A percentile compares a stretch with the other conserved stretches of the same genome.
Evolutionary conservation across 2,888 invertebrate species (phyloP).

Genomic region (Catonia carolina): DNA sequence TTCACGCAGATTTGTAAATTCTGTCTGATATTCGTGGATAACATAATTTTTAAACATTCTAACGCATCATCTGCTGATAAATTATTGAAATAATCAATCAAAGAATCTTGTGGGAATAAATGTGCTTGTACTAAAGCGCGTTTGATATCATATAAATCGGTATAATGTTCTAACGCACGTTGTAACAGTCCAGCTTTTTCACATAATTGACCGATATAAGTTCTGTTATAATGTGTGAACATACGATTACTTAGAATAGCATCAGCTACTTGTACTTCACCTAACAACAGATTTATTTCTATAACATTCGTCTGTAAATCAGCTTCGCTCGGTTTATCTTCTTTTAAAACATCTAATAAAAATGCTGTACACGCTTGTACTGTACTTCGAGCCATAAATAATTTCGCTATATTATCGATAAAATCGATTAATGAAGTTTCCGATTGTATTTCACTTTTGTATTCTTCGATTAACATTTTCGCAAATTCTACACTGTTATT

Average conservation of each 20-base stretch:
- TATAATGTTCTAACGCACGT: constrained; percentile 95
- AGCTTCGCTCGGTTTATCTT: constrained; percentile 92
- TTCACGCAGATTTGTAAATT: constrained; percentile 90
- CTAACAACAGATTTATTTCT: constrained; percentile 93
- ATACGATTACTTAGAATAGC: constrained; percentile 98
- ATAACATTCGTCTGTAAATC: constrained; percentile 91
- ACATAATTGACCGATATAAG: constrained; percentile 96
- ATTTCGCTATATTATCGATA: constrained; percentile 93
- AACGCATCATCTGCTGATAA: constrained; percentile 96
- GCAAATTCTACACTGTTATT: background rate
- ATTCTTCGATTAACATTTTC: background rate
- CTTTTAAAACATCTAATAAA: constrained; percentile 92
- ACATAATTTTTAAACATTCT: constrained; percentile 95
- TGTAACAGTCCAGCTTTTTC: constrained; percentile 97
- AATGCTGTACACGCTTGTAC: constrained; percentile 98
- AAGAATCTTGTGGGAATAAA: constrained; percentile 90
- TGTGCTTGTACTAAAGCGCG: constrained; percentile 97
- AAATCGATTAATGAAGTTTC: constrained; percentile 70
- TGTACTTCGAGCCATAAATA: constrained; percentile 99
- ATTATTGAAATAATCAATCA: constrained; percentile 96
- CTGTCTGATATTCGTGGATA: constrained; percentile 92
- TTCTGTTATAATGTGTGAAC: constrained; percentile 98
- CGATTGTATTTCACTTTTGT: background rate
- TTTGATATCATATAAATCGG: constrained; percentile 98
- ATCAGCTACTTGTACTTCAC: constrained; percentile 98